A percentile compares a stretch with the other conserved stretches of the same genome.
Evolutionary conservation across 2,113 vertebrate genomes (phyloP).

Genomic region (Pteruthius melanotis): DNA sequence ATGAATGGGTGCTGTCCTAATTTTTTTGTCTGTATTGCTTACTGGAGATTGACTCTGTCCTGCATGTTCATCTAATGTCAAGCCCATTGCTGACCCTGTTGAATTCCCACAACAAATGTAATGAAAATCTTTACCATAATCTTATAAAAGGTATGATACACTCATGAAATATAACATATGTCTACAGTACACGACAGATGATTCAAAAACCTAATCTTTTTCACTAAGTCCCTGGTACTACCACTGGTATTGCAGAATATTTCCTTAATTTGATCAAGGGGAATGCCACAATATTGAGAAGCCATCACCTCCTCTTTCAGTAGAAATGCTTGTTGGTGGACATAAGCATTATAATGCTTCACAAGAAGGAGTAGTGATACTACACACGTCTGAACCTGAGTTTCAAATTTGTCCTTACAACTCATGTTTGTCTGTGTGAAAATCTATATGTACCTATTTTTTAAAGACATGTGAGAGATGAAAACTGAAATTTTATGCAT

Average conservation of each 20-base stretch:
- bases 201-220: neutral
- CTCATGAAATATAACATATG: neutral
- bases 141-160: neutral
- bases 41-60: neutral
- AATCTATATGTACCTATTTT: neutral
- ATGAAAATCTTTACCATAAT: neutral
- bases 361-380: neutral
- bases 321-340: neutral
- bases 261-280: neutral
- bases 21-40: neutral
- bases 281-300: neutral
- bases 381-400: neutral
- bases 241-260: neutral
- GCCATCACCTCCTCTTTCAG: neutral
- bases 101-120: neutral
- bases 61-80: neutral
- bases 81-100: neutral
- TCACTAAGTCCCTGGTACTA: neutral
- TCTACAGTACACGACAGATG: neutral
- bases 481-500: neutral
- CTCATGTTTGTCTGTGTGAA: neutral
- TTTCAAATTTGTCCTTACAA: neutral
- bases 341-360: neutral
- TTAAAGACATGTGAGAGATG: neutral
- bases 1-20: neutral